Base-by-base conservation (phyloP, 2,113 vertebrate species). In the Pleuronectes platessa region DNA sequence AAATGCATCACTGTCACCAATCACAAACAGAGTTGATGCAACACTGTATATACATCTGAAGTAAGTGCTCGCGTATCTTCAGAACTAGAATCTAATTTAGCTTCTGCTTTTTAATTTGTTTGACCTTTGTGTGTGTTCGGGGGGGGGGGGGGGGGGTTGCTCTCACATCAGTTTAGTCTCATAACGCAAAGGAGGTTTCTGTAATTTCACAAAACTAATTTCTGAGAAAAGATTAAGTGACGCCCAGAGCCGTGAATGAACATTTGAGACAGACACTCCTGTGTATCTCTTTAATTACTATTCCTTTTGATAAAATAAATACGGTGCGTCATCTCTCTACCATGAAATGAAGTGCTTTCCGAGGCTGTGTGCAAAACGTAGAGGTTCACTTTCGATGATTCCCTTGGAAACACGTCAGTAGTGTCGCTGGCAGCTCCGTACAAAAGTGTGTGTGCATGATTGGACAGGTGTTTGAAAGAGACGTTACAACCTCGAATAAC, bases 241-340 rank as follows among this genome's bases (percentile, higher is more conserved):
- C 12, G 72, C 83, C 83, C 42, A 72, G 61, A 75, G 82, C 68
- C 2, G 10, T 65, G 51, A 62, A 81, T 68, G 85, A 85, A 88
- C 71, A 83, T 68, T 61, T 70, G 62, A 82, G 77, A 81, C 24
- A 66, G 58, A 82, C 75, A 76, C 56, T 68, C 62, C 49, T 60
- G 68, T 71, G 70, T 66, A 78, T 85, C 74, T 74, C 45, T 84
- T 78, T 77, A 81, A 90, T 82, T 78, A 71, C 55, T 49, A 40
- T 82, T 79, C 67, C 4, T 45, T 84, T 88, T 84, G 63, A 89
- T 71, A 71, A 86, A 86, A 58, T 76, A 81, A 85, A 80, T 63
- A 60, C 21, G 2, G 45, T 40, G 53, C 35, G 21, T 82, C 70
- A 66, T 81, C 62, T 81, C 68, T 86, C 71, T 83, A 70, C 68